These are phyloP conservation scores for Melieria picta DNA, from an alignment of 2,888 invertebrate genomes.

Conservation along the genomic window DNA sequence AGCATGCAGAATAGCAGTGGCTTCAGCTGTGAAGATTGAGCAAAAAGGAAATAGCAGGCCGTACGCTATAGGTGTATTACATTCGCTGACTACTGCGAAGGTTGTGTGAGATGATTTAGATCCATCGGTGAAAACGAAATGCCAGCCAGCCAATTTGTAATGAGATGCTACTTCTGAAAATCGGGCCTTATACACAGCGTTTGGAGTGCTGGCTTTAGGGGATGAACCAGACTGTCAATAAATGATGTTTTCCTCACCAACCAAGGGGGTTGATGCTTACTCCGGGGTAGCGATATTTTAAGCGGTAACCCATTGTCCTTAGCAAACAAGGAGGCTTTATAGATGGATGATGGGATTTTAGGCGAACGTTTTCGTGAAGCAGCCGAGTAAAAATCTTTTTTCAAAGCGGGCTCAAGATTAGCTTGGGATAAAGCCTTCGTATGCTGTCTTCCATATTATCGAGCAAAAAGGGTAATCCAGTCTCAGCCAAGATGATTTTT, in stretches of 20 bases:
- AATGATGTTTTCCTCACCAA: neutral
- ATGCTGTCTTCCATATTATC: neutral
- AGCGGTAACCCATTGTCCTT: too few species aligned
- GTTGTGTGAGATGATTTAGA: too few species aligned
- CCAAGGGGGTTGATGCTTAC: neutral
- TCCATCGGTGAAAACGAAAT: too few species aligned
- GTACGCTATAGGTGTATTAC: neutral
- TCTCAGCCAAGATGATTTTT: neutral
- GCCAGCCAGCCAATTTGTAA: too few species aligned
- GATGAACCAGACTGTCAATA: neutral
- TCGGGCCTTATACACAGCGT: neutral
- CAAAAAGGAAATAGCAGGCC: neutral
- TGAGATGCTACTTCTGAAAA: neutral
- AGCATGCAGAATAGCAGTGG: too few species aligned
- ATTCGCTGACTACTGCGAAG: too few species aligned
- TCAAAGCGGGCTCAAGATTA: neutral
- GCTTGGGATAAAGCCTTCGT: neutral
- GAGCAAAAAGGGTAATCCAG: neutral
- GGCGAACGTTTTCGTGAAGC: too few species aligned
- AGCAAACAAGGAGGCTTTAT: neutral
- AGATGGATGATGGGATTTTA: neutral
- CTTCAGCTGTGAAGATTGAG: too few species aligned
- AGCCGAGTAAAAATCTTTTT: too few species aligned
- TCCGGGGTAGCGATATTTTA: too few species aligned
- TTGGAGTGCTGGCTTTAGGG: neutral